Evolutionary conservation across 2,797 vertebrate genomes (phyloP).

Genomic region (Acanthurus tractus): DNA sequence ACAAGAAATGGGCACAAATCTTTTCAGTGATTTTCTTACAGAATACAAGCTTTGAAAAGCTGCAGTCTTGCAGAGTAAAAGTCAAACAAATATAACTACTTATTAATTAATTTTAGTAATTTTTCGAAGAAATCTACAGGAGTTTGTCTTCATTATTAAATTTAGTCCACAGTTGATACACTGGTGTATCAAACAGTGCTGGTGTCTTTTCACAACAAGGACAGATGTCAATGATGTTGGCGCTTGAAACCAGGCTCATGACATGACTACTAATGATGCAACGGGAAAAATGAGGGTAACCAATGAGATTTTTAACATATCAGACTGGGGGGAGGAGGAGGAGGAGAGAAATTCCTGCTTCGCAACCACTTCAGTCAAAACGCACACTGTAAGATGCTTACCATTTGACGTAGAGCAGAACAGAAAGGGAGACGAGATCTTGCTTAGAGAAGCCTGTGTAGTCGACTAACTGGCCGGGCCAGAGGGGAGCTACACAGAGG

Average conservation of each 20-base stretch:
- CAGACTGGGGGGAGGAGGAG: neutral
- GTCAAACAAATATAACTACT: neutral
- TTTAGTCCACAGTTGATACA: neutral
- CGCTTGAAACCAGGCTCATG: too few species aligned
- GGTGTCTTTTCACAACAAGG: neutral
- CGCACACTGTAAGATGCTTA: constrained; percentile 70
- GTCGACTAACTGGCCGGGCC: constrained; percentile 90
- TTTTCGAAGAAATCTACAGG: neutral
- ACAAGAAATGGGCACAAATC: neutral
- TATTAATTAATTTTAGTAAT: too few species aligned
- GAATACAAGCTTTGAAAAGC: neutral
- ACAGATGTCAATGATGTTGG: too few species aligned
- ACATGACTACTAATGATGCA: too few species aligned
- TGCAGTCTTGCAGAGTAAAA: neutral
- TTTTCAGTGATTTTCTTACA: neutral
- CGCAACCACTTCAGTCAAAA: constrained; percentile 3
- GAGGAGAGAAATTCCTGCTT: constrained; percentile 19
- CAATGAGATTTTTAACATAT: neutral
- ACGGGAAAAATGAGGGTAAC: too few species aligned
- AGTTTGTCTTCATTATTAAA: neutral
- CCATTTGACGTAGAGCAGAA: constrained; percentile 95
- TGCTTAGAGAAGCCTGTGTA: constrained; percentile 92
- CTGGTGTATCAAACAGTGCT: neutral
- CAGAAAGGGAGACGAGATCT: constrained; percentile 88
- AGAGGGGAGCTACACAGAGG: constrained; percentile 88